Evolutionary conservation across 2,797 vertebrate species (phyloP), one percentile per base, ranked within the genome.

Genomic region (Ammospiza maritima): DNA sequence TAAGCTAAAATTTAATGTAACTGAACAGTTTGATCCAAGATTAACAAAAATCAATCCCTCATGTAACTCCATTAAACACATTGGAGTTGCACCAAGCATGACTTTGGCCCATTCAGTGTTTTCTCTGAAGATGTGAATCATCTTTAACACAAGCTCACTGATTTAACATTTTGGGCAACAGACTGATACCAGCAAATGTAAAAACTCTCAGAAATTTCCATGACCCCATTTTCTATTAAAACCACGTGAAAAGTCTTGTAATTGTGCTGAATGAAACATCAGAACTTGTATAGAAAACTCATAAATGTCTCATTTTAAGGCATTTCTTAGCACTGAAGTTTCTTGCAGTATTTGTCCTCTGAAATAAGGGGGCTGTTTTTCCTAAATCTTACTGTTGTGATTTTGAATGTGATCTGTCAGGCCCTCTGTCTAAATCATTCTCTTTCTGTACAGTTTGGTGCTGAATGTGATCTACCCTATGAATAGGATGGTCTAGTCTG

Each of bases 51-150:
- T 56, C 79, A 40, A 23, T 89, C 73, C 51, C 69, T 74, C 65
- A 71, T 69, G 75, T 69, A 77, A 82, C 47, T 51, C 75, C 54
- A 83, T 80, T 69, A 92, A 80, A 79, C 62, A 27, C 23, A 65
- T 0, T 96, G 85, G 69, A 93, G 69, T 83, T 83, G 16, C 50
- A 83, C 65, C 79, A 93, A 85, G n/a, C 21, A 85, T 83, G 72
- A 85, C 57, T 85, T 89, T 66, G 78, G 82, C 82, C 72, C 26
- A 48, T 71, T 72, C 25, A 42, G 25, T 75, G 22, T 95, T 96
- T 96, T 72, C 75, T 92, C 73, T 89, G 51, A 95, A 93, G 62
- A 85, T 78, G 65, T 91, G 89, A 94, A 85, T 93, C 69, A 81
- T 88, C 62, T 85, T 11, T 60, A 73, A 40, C 29, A 57, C 30